Percentiles rank a stretch among this genome's conserved stretches.
phyloP scores from a whole-genome alignment of 2,113 vertebrate genomes.

The Delphinapterus leucas region DNA sequence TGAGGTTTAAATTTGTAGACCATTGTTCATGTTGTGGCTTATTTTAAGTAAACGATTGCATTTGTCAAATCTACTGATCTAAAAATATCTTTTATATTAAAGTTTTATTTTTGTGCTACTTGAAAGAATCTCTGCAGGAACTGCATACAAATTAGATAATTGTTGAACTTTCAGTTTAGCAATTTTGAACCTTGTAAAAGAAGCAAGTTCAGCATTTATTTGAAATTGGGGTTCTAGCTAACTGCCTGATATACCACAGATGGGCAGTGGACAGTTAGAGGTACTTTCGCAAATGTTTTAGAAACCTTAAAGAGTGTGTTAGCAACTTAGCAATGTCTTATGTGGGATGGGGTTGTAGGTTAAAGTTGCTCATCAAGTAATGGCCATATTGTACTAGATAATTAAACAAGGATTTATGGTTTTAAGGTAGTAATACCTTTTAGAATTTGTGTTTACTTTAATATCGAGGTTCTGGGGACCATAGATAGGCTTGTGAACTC shows the following conservation, averaged over 20 bases:
- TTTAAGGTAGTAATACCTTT: background rate
- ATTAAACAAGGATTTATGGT: background rate
- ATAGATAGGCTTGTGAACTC: background rate
- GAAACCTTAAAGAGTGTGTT: background rate
- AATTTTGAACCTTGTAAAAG: constrained; percentile 26
- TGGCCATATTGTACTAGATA: background rate
- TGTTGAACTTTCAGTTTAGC: background rate
- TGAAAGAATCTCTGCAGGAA: background rate
- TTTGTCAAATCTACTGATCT: constrained; percentile 54
- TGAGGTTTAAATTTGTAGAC: constrained; percentile 34
- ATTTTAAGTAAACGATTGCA: constrained; percentile 22
- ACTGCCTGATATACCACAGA: background rate
- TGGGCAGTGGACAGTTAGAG: background rate
- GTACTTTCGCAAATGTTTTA: background rate
- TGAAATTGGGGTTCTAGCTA: background rate
- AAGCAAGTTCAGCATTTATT: background rate
- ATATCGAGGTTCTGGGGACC: constrained; percentile 17
- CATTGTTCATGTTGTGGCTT: background rate
- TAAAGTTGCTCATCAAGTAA: background rate
- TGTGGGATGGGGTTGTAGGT: background rate
- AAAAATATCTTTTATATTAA: constrained; percentile 26
- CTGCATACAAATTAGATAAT: background rate
- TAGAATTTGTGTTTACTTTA: background rate
- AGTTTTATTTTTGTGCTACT: constrained; percentile 43
- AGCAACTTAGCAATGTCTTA: background rate